Base-by-base conservation (phyloP, 1,140 invertebrate genomes). In the Marisa cornuarietis region DNA sequence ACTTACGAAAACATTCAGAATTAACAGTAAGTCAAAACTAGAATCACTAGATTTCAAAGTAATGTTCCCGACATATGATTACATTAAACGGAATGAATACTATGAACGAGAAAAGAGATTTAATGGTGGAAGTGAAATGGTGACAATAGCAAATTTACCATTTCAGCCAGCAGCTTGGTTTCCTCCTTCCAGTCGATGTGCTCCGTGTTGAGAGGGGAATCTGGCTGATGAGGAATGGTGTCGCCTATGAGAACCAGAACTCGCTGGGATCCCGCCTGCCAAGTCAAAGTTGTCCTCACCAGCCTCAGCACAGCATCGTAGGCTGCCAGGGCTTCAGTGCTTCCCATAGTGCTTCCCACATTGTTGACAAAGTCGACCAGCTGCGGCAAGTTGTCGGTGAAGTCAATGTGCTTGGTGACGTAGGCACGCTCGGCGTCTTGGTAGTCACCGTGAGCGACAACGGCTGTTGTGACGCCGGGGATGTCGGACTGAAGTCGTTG, bases 201-300 rank as follows among this genome's bases (percentile, higher is more conserved):
- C 11, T 84, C 75, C 10, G 68, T 84, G 79, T 88, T 89, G 54
- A 82, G 42, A 31, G 81, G 69, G 75, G 87, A 85, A 22, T 82
- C 79, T 26, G 86, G 79, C 68, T 84, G 83, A 71, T 90, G 89
- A 31, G 89, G 88, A 42, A 79, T 81, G 26, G 86, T 86, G 74
- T 89, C 89, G 18, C 88, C 89, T 69, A 90, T 89, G 82, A 90
- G 83, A 8, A 90, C 86, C 51, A 90, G 79, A 26, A 86, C 82
- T 69, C 83, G 81, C 76, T 87, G 85, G 65, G 86, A 86, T 1
- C 81, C 83, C 6, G 82, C 80, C 18, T 81, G 84, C 88, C 88
- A 90, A n/a, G 83, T 83, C n/a, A 88, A 81, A 49, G 80, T 65
- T 11, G 54, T 75, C n/a, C 63, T 63, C 2, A 82, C 82, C 78